Evolutionary conservation across 2,113 vertebrate species (phyloP).

Genomic region (Chamaea fasciata): DNA sequence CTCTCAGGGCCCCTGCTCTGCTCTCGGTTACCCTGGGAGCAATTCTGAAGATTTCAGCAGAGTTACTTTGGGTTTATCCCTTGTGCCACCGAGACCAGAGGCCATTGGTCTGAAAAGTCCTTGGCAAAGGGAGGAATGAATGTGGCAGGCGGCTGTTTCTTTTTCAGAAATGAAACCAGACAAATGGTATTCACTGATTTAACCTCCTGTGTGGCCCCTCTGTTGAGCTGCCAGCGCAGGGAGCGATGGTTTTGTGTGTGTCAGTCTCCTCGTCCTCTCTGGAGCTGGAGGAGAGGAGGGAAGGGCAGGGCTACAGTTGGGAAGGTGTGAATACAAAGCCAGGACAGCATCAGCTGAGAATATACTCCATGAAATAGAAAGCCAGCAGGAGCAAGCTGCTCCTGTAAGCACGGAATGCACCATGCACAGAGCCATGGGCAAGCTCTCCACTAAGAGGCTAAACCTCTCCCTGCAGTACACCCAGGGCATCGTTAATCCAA

Average conservation of each 20-base stretch:
- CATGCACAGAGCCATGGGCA: background rate
- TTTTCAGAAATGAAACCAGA: background rate
- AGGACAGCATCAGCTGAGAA: background rate
- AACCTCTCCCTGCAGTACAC: background rate
- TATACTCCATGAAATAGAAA: background rate
- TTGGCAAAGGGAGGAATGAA: background rate
- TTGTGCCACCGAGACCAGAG: background rate
- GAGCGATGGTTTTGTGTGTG: background rate
- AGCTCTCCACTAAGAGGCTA: background rate
- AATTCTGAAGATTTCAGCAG: conserved; percentile 27
- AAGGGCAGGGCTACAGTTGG: background rate
- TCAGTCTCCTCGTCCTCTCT: background rate
- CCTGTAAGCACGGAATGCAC: background rate
- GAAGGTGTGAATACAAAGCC: background rate
- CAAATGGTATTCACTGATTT: background rate
- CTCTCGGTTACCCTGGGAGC: conserved; percentile 43
- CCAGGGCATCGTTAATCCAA: background rate
- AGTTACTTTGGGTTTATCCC: conserved; percentile 35
- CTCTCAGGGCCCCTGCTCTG: background rate
- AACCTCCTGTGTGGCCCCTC: background rate
- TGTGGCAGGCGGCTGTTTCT: background rate
- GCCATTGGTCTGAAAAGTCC: background rate
- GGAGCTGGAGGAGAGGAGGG: background rate
- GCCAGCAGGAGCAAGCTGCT: background rate
- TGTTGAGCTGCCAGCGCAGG: background rate